Base-by-base conservation (phyloP, 2,888 invertebrate genomes). In the Aspidiotus destructor region DNA sequence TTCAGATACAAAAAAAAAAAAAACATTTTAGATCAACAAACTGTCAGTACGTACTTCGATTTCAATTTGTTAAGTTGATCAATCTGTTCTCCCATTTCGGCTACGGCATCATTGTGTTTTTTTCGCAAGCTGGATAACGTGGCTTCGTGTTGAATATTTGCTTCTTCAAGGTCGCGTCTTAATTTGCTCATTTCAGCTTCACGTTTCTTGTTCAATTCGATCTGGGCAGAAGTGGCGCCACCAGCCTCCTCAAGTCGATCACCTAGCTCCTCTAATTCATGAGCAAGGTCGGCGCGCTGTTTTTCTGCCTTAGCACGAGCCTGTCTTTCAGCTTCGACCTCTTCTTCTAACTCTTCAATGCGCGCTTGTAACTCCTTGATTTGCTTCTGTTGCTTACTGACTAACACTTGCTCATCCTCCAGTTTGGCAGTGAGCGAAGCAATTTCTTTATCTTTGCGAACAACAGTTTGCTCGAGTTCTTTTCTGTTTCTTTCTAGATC, bases 11-110 rank as follows among this genome's bases (percentile, higher is more conserved):
- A 28, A 28, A n/a, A 28, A 28, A 5, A 28, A 28, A 28, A 28
- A 28, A 28, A 3, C 28, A 28, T 28, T 28, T 28, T 28, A 5
- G 1, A 28, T 28, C 2, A 28, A 28, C 28, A 28, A 28, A 28
- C 28, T 3, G 5, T 28, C 28, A 28, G 5, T 53, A 87, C 90
- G 86, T 80, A 95, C 97, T 96, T 98, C 79, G 94, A 92, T 85
- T 98, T 99, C 80, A 94, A 87, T 82, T 99, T 99, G 88, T 97
- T 97, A 80, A 99, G 89, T 80, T 97, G 96, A 83, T 99, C 99
- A 80, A 99, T 92, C 82, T 99, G 98, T 82, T 99, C 99, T 75
- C 96, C 93, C 92, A 99, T 95, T 83, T 99, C 99, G 76, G 93
- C 90, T 76, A 97, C 94, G 78, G 96, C 91, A 81, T 99, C 99